These are phyloP conservation scores for Sitodiplosis mosellana DNA, from an alignment of 1,140 invertebrate genomes.

Conservation along the genomic window DNA sequence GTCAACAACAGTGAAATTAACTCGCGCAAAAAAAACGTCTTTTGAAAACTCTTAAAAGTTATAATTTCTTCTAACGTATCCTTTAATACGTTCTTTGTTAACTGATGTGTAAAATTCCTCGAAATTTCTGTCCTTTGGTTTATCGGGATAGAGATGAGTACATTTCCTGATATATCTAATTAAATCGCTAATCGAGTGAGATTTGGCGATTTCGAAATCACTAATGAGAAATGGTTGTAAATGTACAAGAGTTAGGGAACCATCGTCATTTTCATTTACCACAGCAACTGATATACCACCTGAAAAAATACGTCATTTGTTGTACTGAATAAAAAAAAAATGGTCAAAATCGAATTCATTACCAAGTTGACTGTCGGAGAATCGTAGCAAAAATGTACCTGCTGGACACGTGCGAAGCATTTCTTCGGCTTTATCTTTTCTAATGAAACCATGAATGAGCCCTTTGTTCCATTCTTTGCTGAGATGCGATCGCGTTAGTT, in stretches of 20 bases:
- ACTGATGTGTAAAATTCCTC: slow-evolving; percentile 51
- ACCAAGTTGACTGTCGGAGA: slow-evolving; percentile 75
- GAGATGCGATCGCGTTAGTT: slow-evolving; percentile 77
- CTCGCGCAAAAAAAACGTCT: too few species aligned
- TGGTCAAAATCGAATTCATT: neutral
- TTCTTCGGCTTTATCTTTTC: slow-evolving; percentile 63
- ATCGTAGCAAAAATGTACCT: slow-evolving; percentile 80
- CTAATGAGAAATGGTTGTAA: slow-evolving; percentile 76
- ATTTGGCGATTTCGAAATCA: slow-evolving; percentile 48
- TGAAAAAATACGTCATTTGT: neutral
- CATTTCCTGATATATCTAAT: slow-evolving; percentile 68
- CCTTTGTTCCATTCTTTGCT: slow-evolving; percentile 70
- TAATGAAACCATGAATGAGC: slow-evolving; percentile 74
- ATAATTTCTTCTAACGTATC: too few species aligned
- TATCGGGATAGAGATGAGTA: slow-evolving; percentile 65
- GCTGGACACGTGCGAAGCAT: slow-evolving; percentile 48
- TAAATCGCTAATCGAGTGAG: slow-evolving; percentile 47
- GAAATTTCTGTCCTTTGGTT: slow-evolving; percentile 68
- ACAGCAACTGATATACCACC: slow-evolving; percentile 83
- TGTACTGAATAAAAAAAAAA: neutral
- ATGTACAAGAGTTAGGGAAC: slow-evolving; percentile 44
- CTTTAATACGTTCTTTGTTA: too few species aligned
- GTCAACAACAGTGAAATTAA: too few species aligned
- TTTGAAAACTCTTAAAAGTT: too few species aligned
- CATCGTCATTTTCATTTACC: slow-evolving; percentile 44